A percentile compares a stretch with the other conserved stretches of the same genome.
These are phyloP conservation scores for Sardina pilchardus DNA, from an alignment of 2,113 vertebrate genomes.

Conservation along the genomic window DNA sequence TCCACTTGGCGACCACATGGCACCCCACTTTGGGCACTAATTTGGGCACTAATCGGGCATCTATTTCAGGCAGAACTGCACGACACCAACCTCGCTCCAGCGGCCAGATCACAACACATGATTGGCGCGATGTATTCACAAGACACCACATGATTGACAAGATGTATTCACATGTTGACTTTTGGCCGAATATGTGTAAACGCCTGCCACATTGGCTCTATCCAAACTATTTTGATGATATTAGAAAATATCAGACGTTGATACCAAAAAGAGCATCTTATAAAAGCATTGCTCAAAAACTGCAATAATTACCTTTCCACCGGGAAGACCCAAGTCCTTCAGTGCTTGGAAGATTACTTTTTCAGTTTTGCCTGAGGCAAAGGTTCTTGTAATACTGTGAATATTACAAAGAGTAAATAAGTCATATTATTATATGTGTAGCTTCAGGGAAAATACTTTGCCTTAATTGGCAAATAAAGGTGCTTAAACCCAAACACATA, in stretches of 20 bases:
- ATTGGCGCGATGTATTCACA: too few species aligned
- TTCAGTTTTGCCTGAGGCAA: constrained; percentile 98
- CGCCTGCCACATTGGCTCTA: too few species aligned
- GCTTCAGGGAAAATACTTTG: neutral
- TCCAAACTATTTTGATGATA: too few species aligned
- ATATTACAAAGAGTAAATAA: constrained; percentile 15
- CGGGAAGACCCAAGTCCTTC: constrained; percentile 96
- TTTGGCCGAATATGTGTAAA: too few species aligned
- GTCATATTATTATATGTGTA: neutral
- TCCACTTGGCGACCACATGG: too few species aligned
- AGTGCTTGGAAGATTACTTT: constrained; percentile 98
- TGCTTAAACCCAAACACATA: neutral
- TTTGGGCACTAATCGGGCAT: too few species aligned
- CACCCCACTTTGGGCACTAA: too few species aligned
- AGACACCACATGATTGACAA: too few species aligned
- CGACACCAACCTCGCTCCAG: too few species aligned
- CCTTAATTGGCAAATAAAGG: neutral
- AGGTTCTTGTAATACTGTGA: constrained; percentile 93
- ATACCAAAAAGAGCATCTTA: neutral
- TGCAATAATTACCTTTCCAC: constrained; percentile 86
- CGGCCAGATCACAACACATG: too few species aligned
- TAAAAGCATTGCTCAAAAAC: neutral
- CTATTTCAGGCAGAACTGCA: too few species aligned
- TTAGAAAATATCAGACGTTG: neutral
- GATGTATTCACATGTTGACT: too few species aligned